phyloP scores from a whole-genome alignment of 2,113 vertebrate species.

The Phyllopteryx taeniolatus region DNA sequence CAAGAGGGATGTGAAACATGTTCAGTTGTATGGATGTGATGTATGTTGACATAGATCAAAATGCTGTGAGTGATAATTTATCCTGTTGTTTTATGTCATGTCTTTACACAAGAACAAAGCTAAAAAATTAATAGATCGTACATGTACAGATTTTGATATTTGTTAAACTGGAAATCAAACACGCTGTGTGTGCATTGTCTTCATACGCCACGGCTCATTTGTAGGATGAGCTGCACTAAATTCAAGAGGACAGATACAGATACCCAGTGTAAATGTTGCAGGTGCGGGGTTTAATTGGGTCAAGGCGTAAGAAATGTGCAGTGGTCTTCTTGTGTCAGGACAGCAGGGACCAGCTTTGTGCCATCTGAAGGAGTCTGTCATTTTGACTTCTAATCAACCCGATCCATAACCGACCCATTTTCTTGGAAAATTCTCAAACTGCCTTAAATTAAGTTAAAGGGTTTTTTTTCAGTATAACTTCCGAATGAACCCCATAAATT shows the following conservation, averaged over 20 bases:
- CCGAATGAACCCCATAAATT: conserved; percentile 68
- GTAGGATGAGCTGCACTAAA: conserved; percentile 28
- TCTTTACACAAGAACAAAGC: background rate
- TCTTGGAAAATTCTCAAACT: conserved; percentile 55
- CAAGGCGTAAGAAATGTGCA: conserved; percentile 40
- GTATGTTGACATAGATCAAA: conserved; percentile 5
- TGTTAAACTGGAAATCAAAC: background rate
- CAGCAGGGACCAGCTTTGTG: conserved; percentile 42
- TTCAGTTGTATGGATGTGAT: conserved; percentile 10
- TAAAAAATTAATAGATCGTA: conserved; percentile 2
- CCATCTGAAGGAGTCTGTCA: conserved; percentile 39
- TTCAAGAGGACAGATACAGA: conserved; percentile 30
- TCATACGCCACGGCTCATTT: conserved; percentile 19
- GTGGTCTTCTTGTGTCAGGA: conserved; percentile 56
- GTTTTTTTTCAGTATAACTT: conserved; percentile 64
- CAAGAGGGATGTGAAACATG: conserved; percentile 7
- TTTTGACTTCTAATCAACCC: conserved; percentile 59
- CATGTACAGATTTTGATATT: conserved; percentile 4
- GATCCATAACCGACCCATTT: conserved; percentile 61
- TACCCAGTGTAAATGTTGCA: conserved; percentile 50
- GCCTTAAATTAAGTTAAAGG: conserved; percentile 66
- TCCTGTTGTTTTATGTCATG: background rate
- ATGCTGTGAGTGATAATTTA: conserved; percentile 10
- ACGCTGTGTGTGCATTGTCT: background rate
- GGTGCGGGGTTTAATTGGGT: conserved; percentile 42